Base-by-base conservation (phyloP, 2,888 invertebrate species). In the Cremastinae sp. region DNA sequence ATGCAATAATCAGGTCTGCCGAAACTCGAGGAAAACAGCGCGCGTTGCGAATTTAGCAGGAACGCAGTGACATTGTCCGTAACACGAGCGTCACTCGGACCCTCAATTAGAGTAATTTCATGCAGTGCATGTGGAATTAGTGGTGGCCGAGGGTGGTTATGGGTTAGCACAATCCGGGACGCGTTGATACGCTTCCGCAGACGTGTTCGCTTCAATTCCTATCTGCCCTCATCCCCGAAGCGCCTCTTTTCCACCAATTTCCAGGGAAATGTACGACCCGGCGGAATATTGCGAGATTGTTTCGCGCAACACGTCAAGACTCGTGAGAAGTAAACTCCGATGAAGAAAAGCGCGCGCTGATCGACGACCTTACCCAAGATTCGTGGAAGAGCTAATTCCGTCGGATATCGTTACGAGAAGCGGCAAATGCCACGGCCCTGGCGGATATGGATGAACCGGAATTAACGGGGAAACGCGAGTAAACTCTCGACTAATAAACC, bases 41-140 rank as follows among this genome's bases (percentile, higher is more conserved):
- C 28, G 28, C 28, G 28, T 28, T 28, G 28, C 28, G 28, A 28
- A 28, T 28, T 28, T 28, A 28, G 28, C 28, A 28, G 28, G 28
- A 28, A 28, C 28, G 28, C 2, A 28, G 5, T 28, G 28, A 28
- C 28, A 28, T 28, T 3, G 28, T 5, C 28, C 28, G 28, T n/a
- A 9, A 41, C 18, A 4, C 28, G 53, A 4, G 18, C 39, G 62
- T 39, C 56, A 64, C 39, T 47, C 56, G 47, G n/a, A 62, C 62
- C 47, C 53, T 61, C 55, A 71, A 64, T 71, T 64, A 64, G 55
- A 55, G 62, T 71, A 71, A 71, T 64, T 62, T 56, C 47, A 47
- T 64, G 47, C 22, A 45, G 20, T 43, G 20, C 45, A 47, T 39
- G 45, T 61, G 14, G 39, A 56, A 62, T 55, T 56, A 70, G 61